A percentile compares a stretch with the other conserved stretches of the same genome.
Conservation (phyloP, 2,888 invertebrate species). For the Zelleria hepariella region DNA sequence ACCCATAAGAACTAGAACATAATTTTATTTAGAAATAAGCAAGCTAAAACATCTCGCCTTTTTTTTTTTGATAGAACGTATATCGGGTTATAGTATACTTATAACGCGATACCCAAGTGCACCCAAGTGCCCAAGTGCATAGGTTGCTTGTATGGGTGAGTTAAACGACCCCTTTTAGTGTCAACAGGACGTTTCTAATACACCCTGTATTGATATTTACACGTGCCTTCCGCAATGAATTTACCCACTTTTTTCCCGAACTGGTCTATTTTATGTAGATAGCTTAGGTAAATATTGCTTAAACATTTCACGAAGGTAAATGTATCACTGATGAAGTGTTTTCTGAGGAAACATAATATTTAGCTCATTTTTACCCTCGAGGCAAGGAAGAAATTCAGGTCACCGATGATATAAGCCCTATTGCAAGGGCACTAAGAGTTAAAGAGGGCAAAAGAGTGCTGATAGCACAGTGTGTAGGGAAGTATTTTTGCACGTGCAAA, state of each 20-base stretch:
- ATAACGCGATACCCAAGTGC: too few species aligned
- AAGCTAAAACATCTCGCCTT: too few species aligned
- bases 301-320: neutral
- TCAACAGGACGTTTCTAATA: too few species aligned
- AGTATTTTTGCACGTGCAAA: neutral
- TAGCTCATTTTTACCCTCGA: neutral
- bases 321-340: neutral
- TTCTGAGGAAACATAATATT: neutral
- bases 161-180: too few species aligned
- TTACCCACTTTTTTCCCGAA: neutral
- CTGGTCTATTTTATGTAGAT: neutral
- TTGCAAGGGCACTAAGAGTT: neutral
- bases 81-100: too few species aligned
- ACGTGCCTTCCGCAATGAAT: neutral
- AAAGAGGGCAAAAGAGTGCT: neutral
- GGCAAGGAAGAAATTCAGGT: neutral
- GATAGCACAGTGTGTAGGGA: neutral
- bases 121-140: too few species aligned
- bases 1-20: too few species aligned
- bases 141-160: too few species aligned
- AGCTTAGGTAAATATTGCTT: neutral
- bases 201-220: too few species aligned
- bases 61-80: too few species aligned
- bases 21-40: too few species aligned
- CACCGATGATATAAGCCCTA: neutral